Base-by-base conservation (phyloP, 2,888 invertebrate species). In the Eupithecia dodoneata region DNA sequence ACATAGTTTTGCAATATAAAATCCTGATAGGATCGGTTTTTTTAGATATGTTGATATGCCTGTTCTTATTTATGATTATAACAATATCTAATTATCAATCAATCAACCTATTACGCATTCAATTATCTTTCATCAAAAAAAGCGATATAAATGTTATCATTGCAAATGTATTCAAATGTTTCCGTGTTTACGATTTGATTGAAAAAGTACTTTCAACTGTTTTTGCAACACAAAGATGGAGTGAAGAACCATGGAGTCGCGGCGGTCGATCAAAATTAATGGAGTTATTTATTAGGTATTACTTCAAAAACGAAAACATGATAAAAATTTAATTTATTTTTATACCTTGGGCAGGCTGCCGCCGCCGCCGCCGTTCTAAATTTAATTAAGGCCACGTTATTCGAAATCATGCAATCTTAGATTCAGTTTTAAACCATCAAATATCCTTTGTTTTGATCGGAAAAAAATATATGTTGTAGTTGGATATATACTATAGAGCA, bases 1-100 rank as follows among this genome's bases (percentile, higher is more conserved):
- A 63, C 63, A 63, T 12, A 10, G 12, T 63, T 63, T 63, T 7
- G 30, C 63, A 63, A 63, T 63, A 65, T 65, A 65, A 65, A 65
- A 30, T 65, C n/a, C n/a, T 55, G 55, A 55, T 55, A 18, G 55
- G 55, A 55, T 18, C n/a, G 9, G 18, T 7, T n/a, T 55, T 55
- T 55, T n/a, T n/a, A 55, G 6, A n/a, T 55, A n/a, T 55, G 55
- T 55, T 55, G 55, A 55, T 55, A 55, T 55, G 9, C 13, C 55
- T 55, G n/a, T 55, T 55, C n/a, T 55, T n/a, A 4, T 18, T 55
- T n/a, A n/a, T n/a, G n/a, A 55, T n/a, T 3, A 55, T 55, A 9
- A 30, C 30, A 30, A 30, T 30, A 30, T 30, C 30, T 30, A 30
- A 30, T 1, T 30, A 30, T 30, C 30, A 30, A 30, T 30, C 30